A percentile compares a stretch with the other conserved stretches of the same genome.
phyloP scores from a whole-genome alignment of 2,797 vertebrate genomes.

The Myotis planiceps region DNA sequence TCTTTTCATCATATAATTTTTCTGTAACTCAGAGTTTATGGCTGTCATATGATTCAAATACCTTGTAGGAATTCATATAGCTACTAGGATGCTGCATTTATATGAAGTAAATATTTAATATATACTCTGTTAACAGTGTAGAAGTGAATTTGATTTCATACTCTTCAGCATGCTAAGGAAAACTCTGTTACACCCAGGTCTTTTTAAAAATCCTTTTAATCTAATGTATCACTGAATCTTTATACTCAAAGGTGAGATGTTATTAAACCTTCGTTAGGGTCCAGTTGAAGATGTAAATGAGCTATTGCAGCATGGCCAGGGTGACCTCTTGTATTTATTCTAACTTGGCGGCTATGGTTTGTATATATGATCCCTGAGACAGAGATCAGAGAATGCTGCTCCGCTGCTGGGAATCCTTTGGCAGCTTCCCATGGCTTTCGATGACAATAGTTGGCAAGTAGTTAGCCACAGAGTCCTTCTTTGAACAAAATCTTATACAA shows the following conservation, averaged over 20 bases:
- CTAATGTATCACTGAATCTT: constrained; percentile 3
- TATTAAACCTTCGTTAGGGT: neutral
- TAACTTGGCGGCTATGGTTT: constrained; percentile 9
- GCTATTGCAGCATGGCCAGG: neutral
- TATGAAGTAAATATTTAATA: constrained; percentile 39
- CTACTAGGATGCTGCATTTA: constrained; percentile 20
- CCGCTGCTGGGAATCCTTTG: neutral
- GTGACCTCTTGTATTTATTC: neutral
- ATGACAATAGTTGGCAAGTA: neutral
- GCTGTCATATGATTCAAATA: constrained; percentile 42
- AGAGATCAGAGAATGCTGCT: neutral
- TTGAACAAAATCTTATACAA: constrained; percentile 21
- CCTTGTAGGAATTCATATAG: neutral
- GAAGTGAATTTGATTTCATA: constrained; percentile 35
- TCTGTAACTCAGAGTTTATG: neutral
- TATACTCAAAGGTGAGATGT: constrained; percentile 36
- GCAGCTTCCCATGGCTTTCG: neutral
- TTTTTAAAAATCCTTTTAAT: constrained; percentile 20
- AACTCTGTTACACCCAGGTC: neutral
- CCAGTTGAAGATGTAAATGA: constrained; percentile 10
- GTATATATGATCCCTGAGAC: neutral
- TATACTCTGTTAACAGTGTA: neutral
- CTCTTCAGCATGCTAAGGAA: neutral
- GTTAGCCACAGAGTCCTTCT: neutral
- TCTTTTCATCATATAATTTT: constrained; percentile 31